Evolutionary conservation across 2,888 invertebrate genomes (phyloP).

Genomic region (Mesoligia furuncula): DNA sequence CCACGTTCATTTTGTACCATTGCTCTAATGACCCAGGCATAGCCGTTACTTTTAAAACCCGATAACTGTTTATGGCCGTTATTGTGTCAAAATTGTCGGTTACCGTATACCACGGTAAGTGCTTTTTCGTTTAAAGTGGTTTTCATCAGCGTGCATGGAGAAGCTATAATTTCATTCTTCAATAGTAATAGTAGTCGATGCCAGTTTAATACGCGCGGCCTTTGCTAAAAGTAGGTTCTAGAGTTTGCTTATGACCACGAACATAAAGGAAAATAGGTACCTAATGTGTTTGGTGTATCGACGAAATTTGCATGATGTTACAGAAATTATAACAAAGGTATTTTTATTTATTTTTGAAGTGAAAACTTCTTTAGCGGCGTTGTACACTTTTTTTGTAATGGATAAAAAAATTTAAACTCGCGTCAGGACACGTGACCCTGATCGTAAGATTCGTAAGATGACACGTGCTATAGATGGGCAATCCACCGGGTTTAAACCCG

Average conservation of each 20-base stretch:
- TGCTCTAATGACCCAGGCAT: slow-evolving; percentile 37
- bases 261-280: neutral
- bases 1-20: slow-evolving; percentile 27
- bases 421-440: too few relatives aligned
- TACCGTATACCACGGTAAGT: slow-evolving; percentile 38
- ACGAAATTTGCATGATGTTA: neutral
- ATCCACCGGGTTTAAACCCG: too few relatives aligned
- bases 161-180: slow-evolving; percentile 56
- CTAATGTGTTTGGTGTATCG: neutral
- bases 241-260: slow-evolving; percentile 1
- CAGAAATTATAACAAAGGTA: neutral
- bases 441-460: too few relatives aligned
- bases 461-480: too few relatives aligned
- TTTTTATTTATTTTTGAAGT: too few relatives aligned
- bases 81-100: slow-evolving; percentile 47
- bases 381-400: too few relatives aligned
- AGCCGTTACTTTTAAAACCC: slow-evolving; percentile 41
- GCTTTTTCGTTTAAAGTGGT: slow-evolving; percentile 52
- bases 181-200: slow-evolving; percentile 36
- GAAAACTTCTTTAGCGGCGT: too few relatives aligned
- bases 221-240: slow-evolving; percentile 20
- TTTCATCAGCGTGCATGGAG: slow-evolving; percentile 49
- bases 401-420: too few relatives aligned
- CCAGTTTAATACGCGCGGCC: slow-evolving; percentile 6
- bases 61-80: slow-evolving; percentile 38